Percentiles rank a stretch among this genome's conserved stretches.
phyloP scores from a whole-genome alignment of 2,888 invertebrate genomes.

The Lissocephala sabroskyi region DNA sequence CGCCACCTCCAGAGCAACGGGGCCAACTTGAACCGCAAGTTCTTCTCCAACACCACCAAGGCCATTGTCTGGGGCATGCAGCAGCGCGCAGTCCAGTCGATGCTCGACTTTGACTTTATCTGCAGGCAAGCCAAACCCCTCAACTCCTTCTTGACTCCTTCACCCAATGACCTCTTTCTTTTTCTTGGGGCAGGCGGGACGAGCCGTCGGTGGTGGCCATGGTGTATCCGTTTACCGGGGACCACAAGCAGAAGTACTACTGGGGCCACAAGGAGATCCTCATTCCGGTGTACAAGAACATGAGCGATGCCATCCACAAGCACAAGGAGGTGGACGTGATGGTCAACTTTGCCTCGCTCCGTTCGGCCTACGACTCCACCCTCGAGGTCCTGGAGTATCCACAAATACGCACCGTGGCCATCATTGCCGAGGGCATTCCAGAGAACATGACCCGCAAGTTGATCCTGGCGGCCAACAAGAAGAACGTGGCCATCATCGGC shows the following conservation, averaged over 20 bases:
- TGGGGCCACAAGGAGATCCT: constrained; percentile 99
- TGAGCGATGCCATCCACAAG: constrained; percentile 96
- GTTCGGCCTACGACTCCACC: constrained; percentile 98
- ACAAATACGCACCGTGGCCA: constrained; percentile 96
- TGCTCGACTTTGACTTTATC: constrained; percentile 73
- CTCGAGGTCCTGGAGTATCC: constrained; percentile 94
- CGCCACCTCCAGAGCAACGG: constrained; percentile 51
- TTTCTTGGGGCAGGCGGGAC: constrained; percentile 85
- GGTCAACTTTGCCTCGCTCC: constrained; percentile 96
- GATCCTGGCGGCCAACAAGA: constrained; percentile 86
- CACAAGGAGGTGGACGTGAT: constrained; percentile 96
- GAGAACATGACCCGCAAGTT: constrained; percentile 98
- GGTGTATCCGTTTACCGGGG: constrained; percentile 98
- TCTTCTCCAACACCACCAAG: constrained; percentile 89
- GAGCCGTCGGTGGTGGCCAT: constrained; percentile 96
- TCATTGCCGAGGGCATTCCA: constrained; percentile 99
- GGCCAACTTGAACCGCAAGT: constrained; percentile 71
- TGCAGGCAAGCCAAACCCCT: constrained; percentile 64
- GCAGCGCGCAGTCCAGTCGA: constrained; percentile 89
- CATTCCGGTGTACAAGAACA: constrained; percentile 95
- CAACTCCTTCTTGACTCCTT: not conserved
- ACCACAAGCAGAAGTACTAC: constrained; percentile 99
- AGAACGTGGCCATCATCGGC: constrained; percentile 90
- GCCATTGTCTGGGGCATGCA: constrained; percentile 99
- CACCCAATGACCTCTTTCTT: not conserved